Percentiles rank a stretch among this genome's conserved stretches.
Conservation (phyloP, 2,888 invertebrate genomes). For the Zygaena filipendulae region DNA sequence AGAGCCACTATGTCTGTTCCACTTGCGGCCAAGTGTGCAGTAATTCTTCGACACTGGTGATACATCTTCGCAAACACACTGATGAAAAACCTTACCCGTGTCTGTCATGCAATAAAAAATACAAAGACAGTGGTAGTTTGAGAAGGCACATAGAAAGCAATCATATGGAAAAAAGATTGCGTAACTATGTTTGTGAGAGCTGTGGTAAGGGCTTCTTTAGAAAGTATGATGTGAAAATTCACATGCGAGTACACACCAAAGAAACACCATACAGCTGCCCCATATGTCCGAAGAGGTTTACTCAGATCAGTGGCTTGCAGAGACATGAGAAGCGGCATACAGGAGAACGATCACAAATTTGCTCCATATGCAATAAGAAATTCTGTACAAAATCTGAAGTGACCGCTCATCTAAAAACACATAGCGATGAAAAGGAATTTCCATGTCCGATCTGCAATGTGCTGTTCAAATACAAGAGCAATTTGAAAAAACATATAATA, state of each 20-base stretch:
- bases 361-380: constrained; percentile 36
- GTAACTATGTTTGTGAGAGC: constrained; percentile 42
- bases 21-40: constrained; percentile 31
- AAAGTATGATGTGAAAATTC: constrained; percentile 36
- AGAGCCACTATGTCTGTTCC: constrained; percentile 22
- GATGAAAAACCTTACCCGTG: constrained; percentile 36
- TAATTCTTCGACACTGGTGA: constrained; percentile 28
- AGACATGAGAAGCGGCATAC: constrained; percentile 39
- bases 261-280: constrained; percentile 48
- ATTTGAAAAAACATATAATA: constrained; percentile 57
- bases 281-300: constrained; percentile 34
- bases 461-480: constrained; percentile 56
- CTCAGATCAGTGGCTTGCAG: constrained; percentile 35
- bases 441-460: constrained; percentile 47
- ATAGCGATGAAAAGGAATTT: constrained; percentile 37
- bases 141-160: constrained; percentile 37
- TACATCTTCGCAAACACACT: constrained; percentile 41
- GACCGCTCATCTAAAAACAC: constrained; percentile 34
- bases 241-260: constrained; percentile 46
- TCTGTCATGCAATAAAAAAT: constrained; percentile 36
- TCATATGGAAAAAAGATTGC: constrained; percentile 28
- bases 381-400: constrained; percentile 45
- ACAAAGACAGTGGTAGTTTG: constrained; percentile 34
- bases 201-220: constrained; percentile 49
- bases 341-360: constrained; percentile 32